Evolutionary conservation across 2,113 vertebrate species (phyloP).

Genomic region (Nycticryphes semicollaris): DNA sequence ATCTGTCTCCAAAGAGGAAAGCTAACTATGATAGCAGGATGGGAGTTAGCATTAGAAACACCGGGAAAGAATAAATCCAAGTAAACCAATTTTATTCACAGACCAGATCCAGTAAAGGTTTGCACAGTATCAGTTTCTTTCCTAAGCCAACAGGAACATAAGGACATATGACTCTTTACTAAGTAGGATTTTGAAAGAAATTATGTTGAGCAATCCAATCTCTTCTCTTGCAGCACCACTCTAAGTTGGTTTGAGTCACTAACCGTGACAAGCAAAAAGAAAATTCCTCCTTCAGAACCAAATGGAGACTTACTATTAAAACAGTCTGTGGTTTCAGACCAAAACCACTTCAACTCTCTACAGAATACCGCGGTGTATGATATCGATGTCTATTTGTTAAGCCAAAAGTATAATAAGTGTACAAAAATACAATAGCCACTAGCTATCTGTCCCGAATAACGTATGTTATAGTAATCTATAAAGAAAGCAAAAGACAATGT

Average conservation of each 20-base stretch:
- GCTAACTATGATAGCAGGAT: background rate
- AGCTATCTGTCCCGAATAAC: background rate
- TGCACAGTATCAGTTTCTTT: background rate
- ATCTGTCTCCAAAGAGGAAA: conserved; percentile 9
- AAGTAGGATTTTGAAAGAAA: background rate
- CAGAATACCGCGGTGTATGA: background rate
- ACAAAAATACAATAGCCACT: background rate
- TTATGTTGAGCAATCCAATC: background rate
- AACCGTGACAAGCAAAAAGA: background rate
- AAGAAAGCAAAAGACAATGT: background rate
- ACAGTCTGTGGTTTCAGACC: background rate
- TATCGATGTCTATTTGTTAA: background rate
- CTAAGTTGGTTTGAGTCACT: background rate
- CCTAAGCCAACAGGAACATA: background rate
- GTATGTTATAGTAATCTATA: background rate
- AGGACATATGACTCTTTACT: background rate
- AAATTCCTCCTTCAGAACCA: background rate
- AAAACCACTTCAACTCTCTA: background rate
- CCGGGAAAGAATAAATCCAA: background rate
- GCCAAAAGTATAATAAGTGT: background rate
- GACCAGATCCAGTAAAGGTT: background rate
- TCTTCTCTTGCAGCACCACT: background rate
- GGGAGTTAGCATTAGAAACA: background rate
- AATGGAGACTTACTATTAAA: background rate
- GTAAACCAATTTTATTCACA: background rate